Evolutionary conservation across 2,888 invertebrate species (phyloP), one percentile per base, ranked within the genome.

Genomic region (Dexiosoma caninum): DNA sequence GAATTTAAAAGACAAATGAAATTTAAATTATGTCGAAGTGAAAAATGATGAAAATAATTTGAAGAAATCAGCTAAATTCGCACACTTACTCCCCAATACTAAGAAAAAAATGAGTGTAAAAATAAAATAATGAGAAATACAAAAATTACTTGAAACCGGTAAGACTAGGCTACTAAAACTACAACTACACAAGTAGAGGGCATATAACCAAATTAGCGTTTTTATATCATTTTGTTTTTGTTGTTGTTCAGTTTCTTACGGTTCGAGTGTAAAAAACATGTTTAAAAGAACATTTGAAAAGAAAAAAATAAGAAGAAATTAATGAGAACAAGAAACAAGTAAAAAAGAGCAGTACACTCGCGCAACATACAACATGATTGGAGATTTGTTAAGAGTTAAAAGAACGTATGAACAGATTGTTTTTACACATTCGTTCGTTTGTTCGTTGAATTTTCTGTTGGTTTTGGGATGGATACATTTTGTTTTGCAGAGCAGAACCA

Each of bases 321-420:
- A 71, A 51, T 27, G 23, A 42, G 53, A 42, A 60, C 51, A 19
- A 40, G 12, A 19, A 6, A 49, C 1, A n/a, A 14, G n/a, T 5
- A 53, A 46, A 46, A 14, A 32, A n/a, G 53, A 69, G 44, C 21
- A 6, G 53, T 46, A 46, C 8, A 27, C 27, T 70, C 30, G 27
- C 44, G 55, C 72, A 66, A 67, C 59, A 49, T 64, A 42, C 40
- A 78, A 64, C 70, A 78, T 71, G 64, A 71, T 42, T 51, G 64
- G 67, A 72, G 81, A 81, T 81, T 81, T 81, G 81, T 81, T 77
- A 67, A 69, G 67, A 77, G 77, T 57, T 67, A 62, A 67, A 76
- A 72, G 62, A 81, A 81, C 35, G 21, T 35, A 46, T 55, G 23
- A 72, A 67, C 67, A 67, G 40, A 75, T 44, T 42, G 62, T 49